Base-by-base conservation (phyloP, 2,888 invertebrate genomes). In the Chironomus riparius region DNA sequence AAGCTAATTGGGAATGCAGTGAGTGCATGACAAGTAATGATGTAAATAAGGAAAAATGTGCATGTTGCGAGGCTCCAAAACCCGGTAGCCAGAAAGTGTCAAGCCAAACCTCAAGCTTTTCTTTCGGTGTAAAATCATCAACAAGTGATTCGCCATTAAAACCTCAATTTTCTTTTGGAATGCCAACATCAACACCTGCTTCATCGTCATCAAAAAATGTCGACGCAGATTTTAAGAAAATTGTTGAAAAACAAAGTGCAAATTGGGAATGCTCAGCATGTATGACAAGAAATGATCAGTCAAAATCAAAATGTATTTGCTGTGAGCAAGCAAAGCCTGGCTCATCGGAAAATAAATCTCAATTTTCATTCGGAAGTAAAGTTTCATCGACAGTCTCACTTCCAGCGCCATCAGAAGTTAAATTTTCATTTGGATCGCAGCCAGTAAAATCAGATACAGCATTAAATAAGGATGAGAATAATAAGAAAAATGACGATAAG, bases 221-320 rank as follows among this genome's bases (percentile, higher is more conserved):
- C 18, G 81, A 84, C 73, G 80, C 81, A 28, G 84, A 83, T 28
- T 85, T 86, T 50, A 80, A 83, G 78, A 78, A 80, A 3, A 76
- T 84, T 70, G 82, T 81, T 38, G 81, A 80, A 2, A 79, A 81
- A 24, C 84, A 85, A 77, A 81, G 81, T 76, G 77, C 79, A 0
- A 83, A 85, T 76, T 90, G 90, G 90, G 87, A 87, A 77, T 90
- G 91, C 80, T 82, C 83, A 13, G 86, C 85, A 18, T 91, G 90
- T 80, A 86, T 88, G 86, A 85, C 89, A 0, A 84, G 84, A 76
- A 91, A 90, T 80, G 83, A 85, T 69, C 80, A 81, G 4, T 82
- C 82, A 18, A 83, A 82, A 22, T 79, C 78, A 5, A 86, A 85
- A 78, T 90, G 90, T 81, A 83, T 85, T 72, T 88, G 89, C 79